These are phyloP conservation scores for Burhinus bistriatus DNA, from an alignment of 2,113 vertebrate species.

Conservation along the genomic window DNA sequence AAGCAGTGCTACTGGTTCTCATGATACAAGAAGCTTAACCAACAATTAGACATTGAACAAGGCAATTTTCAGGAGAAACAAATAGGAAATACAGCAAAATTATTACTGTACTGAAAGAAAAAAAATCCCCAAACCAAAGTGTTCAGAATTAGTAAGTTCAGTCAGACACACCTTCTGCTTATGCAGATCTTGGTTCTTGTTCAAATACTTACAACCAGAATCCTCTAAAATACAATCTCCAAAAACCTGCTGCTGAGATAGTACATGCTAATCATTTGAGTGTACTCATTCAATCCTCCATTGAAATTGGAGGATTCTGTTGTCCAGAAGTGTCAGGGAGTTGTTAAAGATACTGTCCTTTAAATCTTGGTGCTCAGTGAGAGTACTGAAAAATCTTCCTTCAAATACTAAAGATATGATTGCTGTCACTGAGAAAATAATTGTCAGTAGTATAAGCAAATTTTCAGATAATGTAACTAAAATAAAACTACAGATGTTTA, in stretches of 20 bases:
- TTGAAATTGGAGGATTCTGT: neutral
- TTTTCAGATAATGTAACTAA: neutral
- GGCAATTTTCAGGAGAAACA: neutral
- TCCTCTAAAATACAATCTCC: neutral
- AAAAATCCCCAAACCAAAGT: neutral
- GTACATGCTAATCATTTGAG: neutral
- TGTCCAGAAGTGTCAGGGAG: neutral
- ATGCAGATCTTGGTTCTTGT: neutral
- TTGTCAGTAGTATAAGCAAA: neutral
- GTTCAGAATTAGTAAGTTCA: neutral
- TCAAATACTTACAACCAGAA: neutral
- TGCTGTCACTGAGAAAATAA: neutral
- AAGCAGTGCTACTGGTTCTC: neutral
- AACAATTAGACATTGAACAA: neutral
- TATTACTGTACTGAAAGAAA: neutral
- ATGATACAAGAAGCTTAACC: neutral
- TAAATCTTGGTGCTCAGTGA: neutral
- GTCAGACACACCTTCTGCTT: neutral
- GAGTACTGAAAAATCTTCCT: neutral
- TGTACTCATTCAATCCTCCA: neutral
- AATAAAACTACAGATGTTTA: neutral
- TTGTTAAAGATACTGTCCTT: neutral
- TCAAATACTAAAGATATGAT: neutral
- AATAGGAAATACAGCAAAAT: neutral
- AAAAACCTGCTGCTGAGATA: neutral